These are phyloP conservation scores for Drosophila incognita DNA, from an alignment of 2,888 invertebrate species.

Conservation along the genomic window DNA sequence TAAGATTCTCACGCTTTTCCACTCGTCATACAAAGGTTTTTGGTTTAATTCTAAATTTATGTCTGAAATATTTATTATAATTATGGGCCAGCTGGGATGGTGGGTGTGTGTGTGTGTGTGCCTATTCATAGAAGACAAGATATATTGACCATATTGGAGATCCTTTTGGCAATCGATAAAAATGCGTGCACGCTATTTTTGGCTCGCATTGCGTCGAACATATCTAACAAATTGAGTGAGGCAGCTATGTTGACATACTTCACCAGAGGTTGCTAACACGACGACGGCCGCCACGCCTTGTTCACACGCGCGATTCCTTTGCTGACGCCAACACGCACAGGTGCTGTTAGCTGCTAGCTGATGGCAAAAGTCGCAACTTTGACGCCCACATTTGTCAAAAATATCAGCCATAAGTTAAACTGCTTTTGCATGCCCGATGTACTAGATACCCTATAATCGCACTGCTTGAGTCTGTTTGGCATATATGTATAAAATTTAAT, in stretches of 20 bases:
- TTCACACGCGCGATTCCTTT: conserved; percentile 5
- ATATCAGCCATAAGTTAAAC: conserved; percentile 4
- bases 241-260: conserved; percentile 61
- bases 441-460: conserved; percentile 16
- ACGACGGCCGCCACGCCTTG: conserved; percentile 20
- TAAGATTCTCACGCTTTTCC: conserved; percentile 74
- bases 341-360: conserved; percentile 24
- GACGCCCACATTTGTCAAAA: conserved; percentile 60
- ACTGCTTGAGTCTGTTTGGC: neutral
- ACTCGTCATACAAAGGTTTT: neutral
- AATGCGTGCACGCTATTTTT: conserved; percentile 50
- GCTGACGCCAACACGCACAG: conserved; percentile 46
- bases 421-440: neutral
- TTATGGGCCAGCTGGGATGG: conserved; percentile 49
- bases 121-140: conserved; percentile 43
- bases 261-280: conserved; percentile 50
- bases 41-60: conserved; percentile 1
- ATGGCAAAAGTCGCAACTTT: conserved; percentile 57
- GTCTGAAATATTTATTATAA: conserved; percentile 73
- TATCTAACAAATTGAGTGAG: conserved; percentile 66
- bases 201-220: conserved; percentile 23
- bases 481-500: neutral
- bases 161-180: conserved; percentile 53
- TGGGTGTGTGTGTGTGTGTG: neutral
- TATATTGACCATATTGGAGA: conserved; percentile 9